Evolutionary conservation across 2,113 vertebrate species (phyloP).

Genomic region (Actenoides lindsayi): DNA sequence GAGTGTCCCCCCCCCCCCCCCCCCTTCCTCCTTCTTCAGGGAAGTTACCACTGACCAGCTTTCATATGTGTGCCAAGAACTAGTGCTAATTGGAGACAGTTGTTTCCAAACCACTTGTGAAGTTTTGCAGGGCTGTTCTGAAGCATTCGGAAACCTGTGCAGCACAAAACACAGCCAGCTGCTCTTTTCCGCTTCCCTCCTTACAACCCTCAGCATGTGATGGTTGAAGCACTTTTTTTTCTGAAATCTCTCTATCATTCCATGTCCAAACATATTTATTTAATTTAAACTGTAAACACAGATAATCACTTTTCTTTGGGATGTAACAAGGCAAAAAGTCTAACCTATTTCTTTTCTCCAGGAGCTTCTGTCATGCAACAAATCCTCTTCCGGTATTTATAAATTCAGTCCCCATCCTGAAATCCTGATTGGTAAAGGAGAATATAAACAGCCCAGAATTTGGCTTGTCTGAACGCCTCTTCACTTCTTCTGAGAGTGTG

Average conservation of each 20-base stretch:
- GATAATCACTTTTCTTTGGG: not conserved
- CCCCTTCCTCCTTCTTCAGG: not conserved
- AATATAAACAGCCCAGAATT: slow-evolving; percentile 49
- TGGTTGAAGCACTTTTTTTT: not conserved
- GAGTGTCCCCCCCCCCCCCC: too few relatives aligned
- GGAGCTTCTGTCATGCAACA: slow-evolving; percentile 19
- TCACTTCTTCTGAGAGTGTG: slow-evolving; percentile 57
- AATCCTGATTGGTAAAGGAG: not conserved
- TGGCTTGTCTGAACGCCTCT: slow-evolving; percentile 60
- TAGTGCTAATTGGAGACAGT: not conserved
- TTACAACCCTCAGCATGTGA: not conserved
- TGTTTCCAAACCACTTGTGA: not conserved
- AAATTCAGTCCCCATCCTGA: slow-evolving; percentile 51
- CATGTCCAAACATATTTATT: not conserved
- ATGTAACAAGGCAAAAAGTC: not conserved
- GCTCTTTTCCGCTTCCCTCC: not conserved
- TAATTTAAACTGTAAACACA: slow-evolving; percentile 23
- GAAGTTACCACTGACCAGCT: not conserved
- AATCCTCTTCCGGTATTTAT: slow-evolving; percentile 26
- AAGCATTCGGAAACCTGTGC: not conserved
- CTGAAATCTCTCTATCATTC: not conserved
- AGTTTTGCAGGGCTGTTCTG: not conserved
- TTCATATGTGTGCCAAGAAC: not conserved
- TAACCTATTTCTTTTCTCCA: slow-evolving; percentile 21
- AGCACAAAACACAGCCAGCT: not conserved